These are phyloP conservation scores for Anastatus disparis DNA, from an alignment of 1,140 invertebrate genomes.

Conservation along the genomic window DNA sequence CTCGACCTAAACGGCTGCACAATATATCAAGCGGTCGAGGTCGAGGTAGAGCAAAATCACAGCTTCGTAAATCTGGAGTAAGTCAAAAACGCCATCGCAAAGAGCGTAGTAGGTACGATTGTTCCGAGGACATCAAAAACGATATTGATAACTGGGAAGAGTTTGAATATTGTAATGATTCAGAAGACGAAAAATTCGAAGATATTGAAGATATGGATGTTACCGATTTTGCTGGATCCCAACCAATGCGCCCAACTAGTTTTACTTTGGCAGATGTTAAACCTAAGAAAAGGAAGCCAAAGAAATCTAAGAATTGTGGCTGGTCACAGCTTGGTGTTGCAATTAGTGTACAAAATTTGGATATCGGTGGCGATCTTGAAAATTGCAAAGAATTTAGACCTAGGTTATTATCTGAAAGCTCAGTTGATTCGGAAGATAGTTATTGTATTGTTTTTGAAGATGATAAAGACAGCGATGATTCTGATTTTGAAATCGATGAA, in stretches of 20 bases:
- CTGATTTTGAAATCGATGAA: conserved; percentile 38
- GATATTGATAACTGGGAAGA: conserved; percentile 51
- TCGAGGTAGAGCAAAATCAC: conserved; percentile 48
- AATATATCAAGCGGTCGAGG: conserved; percentile 44
- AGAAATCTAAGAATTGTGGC: conserved; percentile 1
- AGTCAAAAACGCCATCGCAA: conserved; percentile 53
- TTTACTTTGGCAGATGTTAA: conserved; percentile 39
- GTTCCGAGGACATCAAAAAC: conserved; percentile 43
- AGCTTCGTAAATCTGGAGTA: conserved; percentile 52
- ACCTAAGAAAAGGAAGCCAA: conserved; percentile 26
- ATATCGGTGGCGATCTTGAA: too few relatives aligned
- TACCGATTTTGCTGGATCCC: background rate
- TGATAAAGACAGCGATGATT: conserved; percentile 40
- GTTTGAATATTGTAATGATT: conserved; percentile 22
- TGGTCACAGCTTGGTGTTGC: background rate
- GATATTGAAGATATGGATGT: background rate
- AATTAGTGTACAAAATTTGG: background rate
- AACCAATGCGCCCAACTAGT: background rate
- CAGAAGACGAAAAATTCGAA: background rate
- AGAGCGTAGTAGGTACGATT: conserved; percentile 42
- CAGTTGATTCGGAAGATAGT: conserved; percentile 63
- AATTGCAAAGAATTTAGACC: conserved; percentile 23
- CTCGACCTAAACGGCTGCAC: conserved; percentile 40
- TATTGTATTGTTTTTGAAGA: conserved; percentile 59
- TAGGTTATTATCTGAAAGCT: conserved; percentile 56